phyloP scores from a whole-genome alignment of 2,888 invertebrate species.

The Mimas tiliae region DNA sequence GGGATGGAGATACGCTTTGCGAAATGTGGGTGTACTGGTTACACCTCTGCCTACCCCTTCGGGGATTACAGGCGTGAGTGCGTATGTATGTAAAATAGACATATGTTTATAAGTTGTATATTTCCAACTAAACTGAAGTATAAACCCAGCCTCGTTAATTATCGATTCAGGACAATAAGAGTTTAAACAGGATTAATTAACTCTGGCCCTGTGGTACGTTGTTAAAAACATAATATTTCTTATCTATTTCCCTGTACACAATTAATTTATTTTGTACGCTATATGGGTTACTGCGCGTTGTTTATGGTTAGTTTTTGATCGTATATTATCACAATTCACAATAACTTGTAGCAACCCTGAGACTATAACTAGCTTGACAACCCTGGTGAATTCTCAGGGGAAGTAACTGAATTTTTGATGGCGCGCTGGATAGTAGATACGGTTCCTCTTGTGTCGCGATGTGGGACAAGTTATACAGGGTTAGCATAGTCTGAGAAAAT shows the following conservation, averaged over 20 bases:
- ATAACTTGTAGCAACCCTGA: background rate
- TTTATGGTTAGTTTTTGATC: background rate
- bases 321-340: background rate
- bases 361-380: background rate
- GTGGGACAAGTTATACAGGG: background rate
- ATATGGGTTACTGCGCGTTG: conserved; percentile 10
- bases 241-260: conserved; percentile 32
- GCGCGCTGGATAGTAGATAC: background rate
- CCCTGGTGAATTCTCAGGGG: conserved; percentile 11
- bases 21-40: too few species aligned
- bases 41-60: too few species aligned
- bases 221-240: conserved; percentile 39
- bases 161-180: background rate
- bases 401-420: conserved; percentile 8
- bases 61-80: too few species aligned
- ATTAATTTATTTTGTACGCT: background rate
- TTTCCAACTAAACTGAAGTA: background rate
- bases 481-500: background rate
- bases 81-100: too few species aligned
- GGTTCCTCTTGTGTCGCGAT: background rate
- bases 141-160: background rate
- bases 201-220: conserved; percentile 28
- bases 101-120: background rate
- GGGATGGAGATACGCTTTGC: too few species aligned
- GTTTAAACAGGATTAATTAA: conserved; percentile 16